A percentile compares a stretch with the other conserved stretches of the same genome.
Evolutionary conservation across 2,113 vertebrate genomes (phyloP).

Genomic region (Sphyrna mokarran): DNA sequence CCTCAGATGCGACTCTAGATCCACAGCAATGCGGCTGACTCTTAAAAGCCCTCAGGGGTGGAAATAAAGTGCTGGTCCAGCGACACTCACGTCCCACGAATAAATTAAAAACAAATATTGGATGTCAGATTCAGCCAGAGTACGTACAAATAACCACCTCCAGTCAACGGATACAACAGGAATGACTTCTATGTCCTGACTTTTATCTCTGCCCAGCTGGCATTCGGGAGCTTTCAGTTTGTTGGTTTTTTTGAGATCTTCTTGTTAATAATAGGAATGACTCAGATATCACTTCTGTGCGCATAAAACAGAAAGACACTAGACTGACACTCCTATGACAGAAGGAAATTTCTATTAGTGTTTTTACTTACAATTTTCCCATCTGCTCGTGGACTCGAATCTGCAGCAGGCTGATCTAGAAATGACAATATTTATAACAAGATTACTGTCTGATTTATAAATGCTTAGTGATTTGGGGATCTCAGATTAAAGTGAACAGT

Average conservation of each 20-base stretch:
- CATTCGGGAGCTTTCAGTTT: not conserved
- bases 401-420: conserved; percentile 13
- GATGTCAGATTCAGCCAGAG: not conserved
- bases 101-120: too few species aligned
- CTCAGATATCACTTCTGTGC: not conserved
- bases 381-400: conserved; percentile 21
- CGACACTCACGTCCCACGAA: too few species aligned
- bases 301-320: not conserved
- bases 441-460: not conserved
- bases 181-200: not conserved
- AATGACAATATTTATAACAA: not conserved
- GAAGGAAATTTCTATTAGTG: not conserved
- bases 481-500: not conserved
- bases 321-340: not conserved
- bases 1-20: too few species aligned
- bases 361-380: conserved; percentile 22
- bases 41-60: too few species aligned
- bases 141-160: not conserved
- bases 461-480: too few species aligned
- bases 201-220: not conserved
- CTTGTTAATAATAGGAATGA: not conserved
- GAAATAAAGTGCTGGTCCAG: too few species aligned
- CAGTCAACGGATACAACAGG: not conserved
- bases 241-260: not conserved
- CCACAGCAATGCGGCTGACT: too few species aligned